phyloP scores from a whole-genome alignment of 1,140 invertebrate genomes.

The Drosophila leontia region DNA sequence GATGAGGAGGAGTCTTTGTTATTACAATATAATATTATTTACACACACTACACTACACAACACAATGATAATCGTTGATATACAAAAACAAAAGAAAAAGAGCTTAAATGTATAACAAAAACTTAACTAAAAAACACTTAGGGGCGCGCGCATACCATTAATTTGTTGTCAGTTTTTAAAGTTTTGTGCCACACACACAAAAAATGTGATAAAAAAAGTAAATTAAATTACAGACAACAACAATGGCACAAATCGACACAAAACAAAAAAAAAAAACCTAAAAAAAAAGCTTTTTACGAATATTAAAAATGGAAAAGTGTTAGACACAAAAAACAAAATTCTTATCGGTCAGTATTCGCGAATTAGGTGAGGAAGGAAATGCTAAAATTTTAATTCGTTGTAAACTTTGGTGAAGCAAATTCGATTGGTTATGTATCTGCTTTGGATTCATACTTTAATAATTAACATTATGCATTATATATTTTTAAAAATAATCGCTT shows the following conservation, averaged over 20 bases:
- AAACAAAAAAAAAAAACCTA: slow-evolving; percentile 63
- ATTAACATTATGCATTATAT: slow-evolving; percentile 19
- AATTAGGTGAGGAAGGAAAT: slow-evolving; percentile 74
- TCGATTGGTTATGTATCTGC: slow-evolving; percentile 33
- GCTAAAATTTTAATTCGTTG: slow-evolving; percentile 42
- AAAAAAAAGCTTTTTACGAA: slow-evolving; percentile 55
- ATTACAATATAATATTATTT: slow-evolving; percentile 52
- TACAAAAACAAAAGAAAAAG: slow-evolving; percentile 34
- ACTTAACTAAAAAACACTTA: slow-evolving; percentile 53
- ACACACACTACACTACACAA: slow-evolving; percentile 26
- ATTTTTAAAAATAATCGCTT: slow-evolving; percentile 48
- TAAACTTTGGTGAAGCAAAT: slow-evolving; percentile 45
- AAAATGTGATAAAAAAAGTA: slow-evolving; percentile 46
- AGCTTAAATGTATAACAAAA: slow-evolving; percentile 46
- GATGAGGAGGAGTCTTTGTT: slow-evolving; percentile 55
- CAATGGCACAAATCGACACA: slow-evolving; percentile 54
- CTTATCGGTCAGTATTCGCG: slow-evolving; percentile 80
- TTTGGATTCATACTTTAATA: slow-evolving; percentile 40
- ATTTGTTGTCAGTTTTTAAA: slow-evolving; percentile 45
- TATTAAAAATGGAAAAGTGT: slow-evolving; percentile 40
- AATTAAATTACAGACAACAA: slow-evolving; percentile 40
- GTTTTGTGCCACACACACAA: slow-evolving; percentile 41
- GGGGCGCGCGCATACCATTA: slow-evolving; percentile 42
- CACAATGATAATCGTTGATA: slow-evolving; percentile 50
- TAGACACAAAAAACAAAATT: slow-evolving; percentile 58